A percentile compares a stretch with the other conserved stretches of the same genome.
Evolutionary conservation across 2,797 vertebrate species (phyloP).

Genomic region (Babyrousa celebensis): DNA sequence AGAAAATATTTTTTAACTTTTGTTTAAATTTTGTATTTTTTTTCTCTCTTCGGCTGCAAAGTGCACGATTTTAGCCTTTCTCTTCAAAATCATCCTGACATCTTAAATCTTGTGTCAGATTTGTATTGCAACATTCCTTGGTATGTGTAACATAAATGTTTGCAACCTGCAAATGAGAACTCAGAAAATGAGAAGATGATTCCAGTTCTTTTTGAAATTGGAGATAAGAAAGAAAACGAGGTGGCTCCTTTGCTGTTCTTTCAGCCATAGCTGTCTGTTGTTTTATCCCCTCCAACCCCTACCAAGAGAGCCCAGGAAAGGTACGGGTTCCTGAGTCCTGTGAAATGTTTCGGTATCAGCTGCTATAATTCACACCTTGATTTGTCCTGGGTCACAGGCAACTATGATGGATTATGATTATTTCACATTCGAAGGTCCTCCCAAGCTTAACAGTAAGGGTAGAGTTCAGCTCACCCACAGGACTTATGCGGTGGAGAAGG

Average conservation of each 20-base stretch:
- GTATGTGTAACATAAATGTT: background rate
- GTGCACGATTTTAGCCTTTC: background rate
- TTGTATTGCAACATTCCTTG: background rate
- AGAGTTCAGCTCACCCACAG: constrained; percentile 49
- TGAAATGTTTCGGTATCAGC: constrained; percentile 26
- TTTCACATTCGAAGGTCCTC: constrained; percentile 25
- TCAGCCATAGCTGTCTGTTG: background rate
- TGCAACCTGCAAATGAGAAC: constrained; percentile 53
- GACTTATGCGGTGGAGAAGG: background rate
- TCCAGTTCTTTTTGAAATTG: background rate
- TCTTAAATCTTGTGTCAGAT: background rate
- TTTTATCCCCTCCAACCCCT: background rate
- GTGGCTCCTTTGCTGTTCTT: background rate
- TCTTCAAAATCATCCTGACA: constrained; percentile 26
- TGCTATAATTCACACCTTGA: constrained; percentile 55
- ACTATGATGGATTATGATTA: constrained; percentile 64
- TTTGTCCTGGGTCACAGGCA: constrained; percentile 35
- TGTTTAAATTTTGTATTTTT: constrained; percentile 26
- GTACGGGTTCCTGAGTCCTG: background rate
- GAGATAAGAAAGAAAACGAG: background rate
- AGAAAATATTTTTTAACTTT: background rate
- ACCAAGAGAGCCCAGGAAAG: background rate
- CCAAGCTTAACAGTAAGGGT: constrained; percentile 56
- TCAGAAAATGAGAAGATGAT: background rate
- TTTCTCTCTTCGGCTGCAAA: background rate